A percentile compares a stretch with the other conserved stretches of the same genome.
phyloP scores from a whole-genome alignment of 2,113 vertebrate species.

The Crocuta crocuta region DNA sequence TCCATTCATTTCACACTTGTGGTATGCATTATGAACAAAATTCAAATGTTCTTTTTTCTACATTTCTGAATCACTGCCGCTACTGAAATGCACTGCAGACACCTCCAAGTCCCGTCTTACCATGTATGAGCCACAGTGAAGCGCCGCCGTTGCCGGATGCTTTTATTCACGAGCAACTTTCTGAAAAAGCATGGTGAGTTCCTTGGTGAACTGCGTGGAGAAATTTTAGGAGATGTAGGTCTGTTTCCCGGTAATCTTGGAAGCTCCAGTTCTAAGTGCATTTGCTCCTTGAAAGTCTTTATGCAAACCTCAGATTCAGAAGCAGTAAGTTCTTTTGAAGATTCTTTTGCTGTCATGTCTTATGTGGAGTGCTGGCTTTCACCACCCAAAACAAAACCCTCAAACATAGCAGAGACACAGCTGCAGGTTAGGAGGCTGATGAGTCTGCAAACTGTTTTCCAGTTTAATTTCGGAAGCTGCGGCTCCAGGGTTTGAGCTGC shows the following conservation, averaged over 20 bases:
- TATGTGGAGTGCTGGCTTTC: constrained; percentile 67
- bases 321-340: constrained; percentile 88
- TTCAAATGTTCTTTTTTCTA: neutral
- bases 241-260: constrained; percentile 92
- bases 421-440: constrained; percentile 65
- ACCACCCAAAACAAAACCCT: constrained; percentile 78
- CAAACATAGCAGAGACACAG: constrained; percentile 74
- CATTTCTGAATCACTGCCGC: neutral
- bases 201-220: constrained; percentile 96
- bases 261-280: constrained; percentile 98
- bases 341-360: constrained; percentile 92
- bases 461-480: constrained; percentile 52
- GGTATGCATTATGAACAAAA: neutral
- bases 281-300: constrained; percentile 98
- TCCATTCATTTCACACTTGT: neutral
- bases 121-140: constrained; percentile 99
- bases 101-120: constrained; percentile 87
- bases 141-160: constrained; percentile 96
- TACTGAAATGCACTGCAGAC: fast-evolving
- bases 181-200: constrained; percentile 96
- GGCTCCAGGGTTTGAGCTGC: constrained; percentile 70
- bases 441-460: constrained; percentile 70
- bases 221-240: constrained; percentile 96
- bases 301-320: constrained; percentile 95
- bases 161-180: constrained; percentile 99